Percentiles rank a stretch among this genome's conserved stretches.
Conservation (phyloP, 2,888 invertebrate genomes). For the Sarcophaga carnaria region DNA sequence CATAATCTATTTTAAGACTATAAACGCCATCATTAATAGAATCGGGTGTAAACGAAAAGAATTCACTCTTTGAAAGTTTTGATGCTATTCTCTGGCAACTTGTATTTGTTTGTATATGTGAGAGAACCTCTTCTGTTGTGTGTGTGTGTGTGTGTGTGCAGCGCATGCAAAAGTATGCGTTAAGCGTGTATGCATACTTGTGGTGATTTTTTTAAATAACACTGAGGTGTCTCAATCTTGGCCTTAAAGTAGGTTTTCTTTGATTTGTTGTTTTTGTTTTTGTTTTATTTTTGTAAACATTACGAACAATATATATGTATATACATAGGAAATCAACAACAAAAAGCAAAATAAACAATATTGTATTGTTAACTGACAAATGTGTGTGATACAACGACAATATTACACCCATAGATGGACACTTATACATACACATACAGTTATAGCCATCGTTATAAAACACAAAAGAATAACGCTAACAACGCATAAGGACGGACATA, state of each 20-base stretch:
- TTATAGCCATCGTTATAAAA: neutral
- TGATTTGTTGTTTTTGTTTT: constrained; percentile 10
- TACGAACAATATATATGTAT: neutral
- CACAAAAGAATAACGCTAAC: constrained; percentile 49
- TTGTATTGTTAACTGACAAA: constrained; percentile 34
- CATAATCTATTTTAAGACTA: neutral
- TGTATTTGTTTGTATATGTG: constrained; percentile 1
- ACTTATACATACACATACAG: neutral
- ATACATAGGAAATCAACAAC: constrained; percentile 19
- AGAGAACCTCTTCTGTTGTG: neutral
- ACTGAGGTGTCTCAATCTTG: constrained; percentile 61
- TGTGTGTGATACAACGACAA: neutral
- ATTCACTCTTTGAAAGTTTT: constrained; percentile 37
- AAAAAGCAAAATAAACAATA: constrained; percentile 43
- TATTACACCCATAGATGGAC: neutral
- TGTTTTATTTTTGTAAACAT: neutral
- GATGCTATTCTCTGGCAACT: constrained; percentile 7
- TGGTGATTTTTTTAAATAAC: constrained; percentile 28
- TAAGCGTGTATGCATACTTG: constrained; percentile 1
- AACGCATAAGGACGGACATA: neutral
- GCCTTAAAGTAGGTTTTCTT: constrained; percentile 58
- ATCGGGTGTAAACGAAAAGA: neutral
- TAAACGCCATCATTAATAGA: neutral
- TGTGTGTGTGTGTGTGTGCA: constrained; percentile 5
- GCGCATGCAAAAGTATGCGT: neutral